Conservation (phyloP, 2,113 vertebrate genomes). For the Hippocampus abdominalis region DNA sequence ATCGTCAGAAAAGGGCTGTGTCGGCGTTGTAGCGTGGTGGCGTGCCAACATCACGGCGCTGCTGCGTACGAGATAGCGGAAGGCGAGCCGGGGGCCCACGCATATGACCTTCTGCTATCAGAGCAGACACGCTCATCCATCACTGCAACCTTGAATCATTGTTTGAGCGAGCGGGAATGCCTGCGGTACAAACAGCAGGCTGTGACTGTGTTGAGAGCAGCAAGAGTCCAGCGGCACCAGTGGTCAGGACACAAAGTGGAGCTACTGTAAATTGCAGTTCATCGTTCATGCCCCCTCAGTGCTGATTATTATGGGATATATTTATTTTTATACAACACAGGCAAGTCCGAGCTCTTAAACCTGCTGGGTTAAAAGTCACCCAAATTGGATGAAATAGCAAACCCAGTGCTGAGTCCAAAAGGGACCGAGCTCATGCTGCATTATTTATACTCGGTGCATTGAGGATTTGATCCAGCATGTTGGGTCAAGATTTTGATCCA, state of each 20-base stretch:
- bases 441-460: too few relatives aligned
- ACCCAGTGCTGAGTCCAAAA: too few relatives aligned
- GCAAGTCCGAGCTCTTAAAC: neutral
- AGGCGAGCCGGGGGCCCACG: conserved; percentile 57
- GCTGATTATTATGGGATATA: neutral
- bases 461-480: too few relatives aligned
- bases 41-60: conserved; percentile 53
- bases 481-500: too few relatives aligned
- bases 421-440: too few relatives aligned
- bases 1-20: neutral
- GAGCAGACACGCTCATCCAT: conserved; percentile 68
- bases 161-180: conserved; percentile 66
- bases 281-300: neutral
- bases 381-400: too few relatives aligned
- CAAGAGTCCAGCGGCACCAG: conserved; percentile 13
- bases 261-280: neutral
- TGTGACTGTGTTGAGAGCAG: conserved; percentile 5
- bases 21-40: conserved; percentile 26
- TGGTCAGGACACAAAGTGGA: neutral
- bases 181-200: conserved; percentile 17
- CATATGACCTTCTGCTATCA: conserved; percentile 71
- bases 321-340: neutral
- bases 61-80: conserved; percentile 67
- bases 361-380: too few relatives aligned
- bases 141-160: conserved; percentile 70